A percentile compares a stretch with the other conserved stretches of the same genome.
These are phyloP conservation scores for Sycophaga agraensis DNA, from an alignment of 1,140 invertebrate genomes.

Conservation along the genomic window DNA sequence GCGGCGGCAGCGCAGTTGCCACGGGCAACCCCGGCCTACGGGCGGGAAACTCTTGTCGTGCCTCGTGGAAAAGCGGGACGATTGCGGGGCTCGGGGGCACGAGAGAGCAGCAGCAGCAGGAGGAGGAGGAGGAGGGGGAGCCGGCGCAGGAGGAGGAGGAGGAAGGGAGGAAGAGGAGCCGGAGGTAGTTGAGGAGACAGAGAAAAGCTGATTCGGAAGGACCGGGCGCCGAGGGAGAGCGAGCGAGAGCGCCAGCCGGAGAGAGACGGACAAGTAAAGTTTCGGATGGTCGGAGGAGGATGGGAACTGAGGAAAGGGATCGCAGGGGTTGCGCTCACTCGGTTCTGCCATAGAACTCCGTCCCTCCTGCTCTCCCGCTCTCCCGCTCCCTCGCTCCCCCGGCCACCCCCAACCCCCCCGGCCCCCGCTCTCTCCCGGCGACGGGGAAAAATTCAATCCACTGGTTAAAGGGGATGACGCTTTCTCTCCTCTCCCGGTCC, in stretches of 20 bases:
- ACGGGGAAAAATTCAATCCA: slow-evolving; percentile 57
- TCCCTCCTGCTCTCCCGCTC: slow-evolving; percentile 4
- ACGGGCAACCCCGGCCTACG: slow-evolving; percentile 48
- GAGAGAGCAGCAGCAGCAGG: background rate
- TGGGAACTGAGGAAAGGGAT: slow-evolving; percentile 8
- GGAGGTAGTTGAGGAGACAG: slow-evolving; percentile 23
- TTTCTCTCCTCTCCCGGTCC: slow-evolving; percentile 32
- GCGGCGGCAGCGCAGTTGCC: slow-evolving; percentile 46
- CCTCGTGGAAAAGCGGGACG: slow-evolving; percentile 32
- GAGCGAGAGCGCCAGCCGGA: slow-evolving; percentile 27
- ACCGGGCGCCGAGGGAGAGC: slow-evolving; percentile 30
- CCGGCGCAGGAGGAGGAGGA: background rate
- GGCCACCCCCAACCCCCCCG: background rate
- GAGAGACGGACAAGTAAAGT: slow-evolving; percentile 11
- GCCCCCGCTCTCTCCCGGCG: slow-evolving; percentile 32
- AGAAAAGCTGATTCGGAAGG: slow-evolving; percentile 26
- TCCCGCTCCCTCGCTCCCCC: background rate
- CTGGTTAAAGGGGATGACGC: slow-evolving; percentile 54
- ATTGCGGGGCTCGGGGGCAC: slow-evolving; percentile 19
- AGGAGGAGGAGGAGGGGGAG: background rate
- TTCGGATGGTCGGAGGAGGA: background rate
- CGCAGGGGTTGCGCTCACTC: background rate
- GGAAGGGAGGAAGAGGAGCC: slow-evolving; percentile 11
- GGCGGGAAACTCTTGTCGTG: slow-evolving; percentile 51
- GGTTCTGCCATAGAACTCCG: background rate